Conservation (phyloP, 2,797 vertebrate genomes). For the Enteromius unitaeniatus region DNA sequence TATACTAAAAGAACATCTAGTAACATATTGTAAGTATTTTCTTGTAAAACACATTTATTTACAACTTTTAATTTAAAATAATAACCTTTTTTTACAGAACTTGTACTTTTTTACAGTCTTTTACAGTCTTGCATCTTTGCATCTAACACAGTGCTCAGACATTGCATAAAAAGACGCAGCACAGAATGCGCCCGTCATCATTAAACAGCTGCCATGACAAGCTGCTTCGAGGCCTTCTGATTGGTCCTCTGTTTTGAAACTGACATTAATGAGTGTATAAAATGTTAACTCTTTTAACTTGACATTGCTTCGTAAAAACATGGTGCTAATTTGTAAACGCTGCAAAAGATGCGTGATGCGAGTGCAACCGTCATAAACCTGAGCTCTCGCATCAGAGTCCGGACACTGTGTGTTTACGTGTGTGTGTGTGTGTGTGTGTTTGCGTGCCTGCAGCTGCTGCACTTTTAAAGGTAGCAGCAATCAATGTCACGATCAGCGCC, state of each 20-base stretch:
- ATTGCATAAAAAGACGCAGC: not conserved
- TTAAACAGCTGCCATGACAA: not conserved
- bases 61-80: not conserved
- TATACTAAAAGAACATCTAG: too few species aligned
- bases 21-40: not conserved
- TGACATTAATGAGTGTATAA: not conserved
- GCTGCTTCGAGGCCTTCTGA: not conserved
- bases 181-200: not conserved
- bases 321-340: not conserved
- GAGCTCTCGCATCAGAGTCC: not conserved
- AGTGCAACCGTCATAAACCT: not conserved
- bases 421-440: slow-evolving; percentile 10
- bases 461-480: slow-evolving; percentile 47
- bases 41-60: not conserved
- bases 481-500: slow-evolving; percentile 44
- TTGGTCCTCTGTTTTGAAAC: not conserved
- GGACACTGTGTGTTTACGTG: not conserved
- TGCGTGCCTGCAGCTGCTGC: not conserved
- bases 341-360: too few species aligned
- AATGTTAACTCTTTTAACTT: not conserved
- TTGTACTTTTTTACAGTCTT: too few species aligned
- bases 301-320: not conserved
- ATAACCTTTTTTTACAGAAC: too few species aligned
- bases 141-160: too few species aligned
- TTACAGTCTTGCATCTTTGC: too few species aligned